Base-by-base conservation (phyloP, 2,113 vertebrate genomes). In the Pseudopodoces humilis region DNA sequence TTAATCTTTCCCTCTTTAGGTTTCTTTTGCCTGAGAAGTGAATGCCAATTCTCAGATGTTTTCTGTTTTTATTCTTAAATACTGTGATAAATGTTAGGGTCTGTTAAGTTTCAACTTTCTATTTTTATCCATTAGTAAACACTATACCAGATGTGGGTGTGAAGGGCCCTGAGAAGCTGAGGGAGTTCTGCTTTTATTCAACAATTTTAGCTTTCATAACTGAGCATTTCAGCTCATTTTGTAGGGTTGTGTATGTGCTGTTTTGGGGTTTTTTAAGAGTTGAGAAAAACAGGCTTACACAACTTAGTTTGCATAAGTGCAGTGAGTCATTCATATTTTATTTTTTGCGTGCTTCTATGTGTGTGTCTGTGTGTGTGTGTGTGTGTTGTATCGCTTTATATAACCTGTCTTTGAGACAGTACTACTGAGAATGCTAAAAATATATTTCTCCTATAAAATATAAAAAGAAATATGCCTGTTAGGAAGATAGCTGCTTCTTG, bases 231-330 rank as follows among this genome's bases (percentile, higher is more conserved):
- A 88, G 76, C 56, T 87, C 68, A 35, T 84, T 90, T 91, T 92
- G 75, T 91, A 80, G 50, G 64, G 50, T 91, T 91, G 85, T 96
- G 67, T 89, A 44, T 97, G 83, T 86, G 58, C 83, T 88, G 67
- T 33, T 93, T 92, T 44, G 31, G 11, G 13, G 53, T 84, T 94
- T 95, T 91, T 85, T 71, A 89, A 83, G 50, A 96, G 75, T 89
- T 70, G 81, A 90, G 92, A 97, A 96, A 96, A 96, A 94, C 95
- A 95, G 79, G 68, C 94, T 97, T 97, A 97, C 41, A 65, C 95
- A 97, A 97, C 74, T 88, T 93, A 82, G 92, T 97, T 96, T 97
- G 93, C 94, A 94, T 96, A 97, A 97, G 90, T 91, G 90, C 94
- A 88, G 41, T 96, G 96, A 97, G 92, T 97, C 96, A 97, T 97